Conservation (phyloP, 64 coral and sea anemone genomes). For the Orbicella faveolata region DNA sequence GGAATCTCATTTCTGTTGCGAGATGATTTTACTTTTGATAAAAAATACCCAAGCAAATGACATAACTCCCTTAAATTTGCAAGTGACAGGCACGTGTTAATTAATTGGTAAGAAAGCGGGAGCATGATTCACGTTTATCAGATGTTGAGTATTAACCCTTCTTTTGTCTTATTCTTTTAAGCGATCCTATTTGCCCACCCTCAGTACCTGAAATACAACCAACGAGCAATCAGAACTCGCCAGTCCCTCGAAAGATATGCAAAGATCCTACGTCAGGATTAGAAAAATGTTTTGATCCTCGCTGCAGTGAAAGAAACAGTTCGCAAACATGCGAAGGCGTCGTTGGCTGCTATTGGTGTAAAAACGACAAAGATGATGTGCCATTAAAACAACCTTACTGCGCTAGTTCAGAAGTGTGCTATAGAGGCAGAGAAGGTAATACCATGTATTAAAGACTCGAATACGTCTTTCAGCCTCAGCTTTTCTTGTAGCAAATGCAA, state of each 20-base stretch:
- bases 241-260: not conserved
- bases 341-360: constrained; percentile 33
- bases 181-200: constrained; percentile 9
- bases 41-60: no score
- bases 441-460: no score
- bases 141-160: not conserved
- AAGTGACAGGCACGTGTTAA: no score
- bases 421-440: constrained; percentile 26
- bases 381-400: constrained; percentile 23
- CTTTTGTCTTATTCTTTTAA: not conserved
- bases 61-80: not conserved
- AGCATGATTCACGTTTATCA: not conserved
- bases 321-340: constrained; percentile 20
- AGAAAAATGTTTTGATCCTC: constrained; percentile 16
- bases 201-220: not conserved
- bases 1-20: no score
- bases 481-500: no score
- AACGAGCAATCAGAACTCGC: not conserved
- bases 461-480: no score
- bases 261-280: not conserved
- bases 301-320: not conserved
- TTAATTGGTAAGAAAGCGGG: not conserved
- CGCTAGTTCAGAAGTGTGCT: constrained; percentile 1
- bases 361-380: not conserved
- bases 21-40: no score